Evolutionary conservation across 2,797 vertebrate species (phyloP).

Genomic region (Sebastes itinus): DNA sequence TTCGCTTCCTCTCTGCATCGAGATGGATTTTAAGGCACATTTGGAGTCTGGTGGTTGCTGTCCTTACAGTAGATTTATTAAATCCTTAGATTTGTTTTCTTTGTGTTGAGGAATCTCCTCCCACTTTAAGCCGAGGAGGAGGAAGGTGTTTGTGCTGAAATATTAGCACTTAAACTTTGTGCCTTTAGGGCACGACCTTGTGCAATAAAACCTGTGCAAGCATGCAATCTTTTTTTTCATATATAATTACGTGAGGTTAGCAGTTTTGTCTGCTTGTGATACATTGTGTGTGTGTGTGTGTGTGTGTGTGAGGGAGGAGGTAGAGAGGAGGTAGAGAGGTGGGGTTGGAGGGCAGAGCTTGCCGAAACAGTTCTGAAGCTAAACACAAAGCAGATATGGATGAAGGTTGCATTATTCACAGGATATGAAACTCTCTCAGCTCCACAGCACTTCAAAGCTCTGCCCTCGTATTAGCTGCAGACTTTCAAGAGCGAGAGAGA

Average conservation of each 20-base stretch:
- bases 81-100: slow-evolving; percentile 14
- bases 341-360: background rate
- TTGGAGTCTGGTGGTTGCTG: background rate
- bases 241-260: background rate
- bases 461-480: slow-evolving; percentile 42
- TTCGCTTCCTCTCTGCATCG: background rate
- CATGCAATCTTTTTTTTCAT: background rate
- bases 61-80: slow-evolving; percentile 5
- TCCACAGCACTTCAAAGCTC: slow-evolving; percentile 62
- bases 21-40: background rate
- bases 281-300: background rate
- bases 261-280: background rate
- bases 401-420: slow-evolving; percentile 66
- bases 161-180: slow-evolving; percentile 36
- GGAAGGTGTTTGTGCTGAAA: slow-evolving; percentile 29
- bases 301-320: background rate
- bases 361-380: slow-evolving; percentile 7
- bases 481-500: slow-evolving; percentile 29
- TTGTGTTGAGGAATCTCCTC: background rate
- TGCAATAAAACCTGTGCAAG: slow-evolving; percentile 42
- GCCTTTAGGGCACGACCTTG: slow-evolving; percentile 28
- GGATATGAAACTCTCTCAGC: slow-evolving; percentile 43
- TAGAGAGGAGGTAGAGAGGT: too few species aligned
- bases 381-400: slow-evolving; percentile 46
- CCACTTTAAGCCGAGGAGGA: background rate